Conservation (phyloP, 2,797 vertebrate genomes). For the Pangasius macronema region DNA sequence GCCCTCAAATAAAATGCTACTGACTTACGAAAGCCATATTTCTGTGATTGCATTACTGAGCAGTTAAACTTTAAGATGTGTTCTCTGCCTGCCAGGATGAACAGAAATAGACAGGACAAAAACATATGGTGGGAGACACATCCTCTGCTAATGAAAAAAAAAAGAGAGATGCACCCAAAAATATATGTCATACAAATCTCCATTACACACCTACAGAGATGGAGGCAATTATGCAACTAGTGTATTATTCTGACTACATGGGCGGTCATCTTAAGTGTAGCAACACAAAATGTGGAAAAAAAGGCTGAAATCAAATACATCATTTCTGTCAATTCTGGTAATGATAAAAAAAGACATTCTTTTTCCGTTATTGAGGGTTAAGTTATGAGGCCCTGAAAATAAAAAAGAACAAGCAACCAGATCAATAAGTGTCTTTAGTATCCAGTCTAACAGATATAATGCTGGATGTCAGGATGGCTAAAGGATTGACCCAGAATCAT, state of each 20-base stretch:
- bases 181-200: background rate
- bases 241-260: background rate
- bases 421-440: background rate
- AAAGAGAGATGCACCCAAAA: background rate
- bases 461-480: background rate
- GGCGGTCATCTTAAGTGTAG: background rate
- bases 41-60: background rate
- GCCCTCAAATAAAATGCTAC: constrained; percentile 1
- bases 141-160: background rate
- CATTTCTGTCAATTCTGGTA: background rate
- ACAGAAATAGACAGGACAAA: background rate
- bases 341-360: background rate
- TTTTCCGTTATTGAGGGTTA: background rate
- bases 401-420: background rate
- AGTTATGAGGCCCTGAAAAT: background rate
- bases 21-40: background rate
- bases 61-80: constrained; percentile 5
- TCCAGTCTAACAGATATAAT: too few species aligned
- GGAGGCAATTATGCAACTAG: background rate
- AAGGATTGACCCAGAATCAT: background rate
- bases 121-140: background rate
- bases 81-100: background rate
- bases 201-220: constrained; percentile 5
- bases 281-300: background rate
- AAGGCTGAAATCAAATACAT: background rate